phyloP scores from a whole-genome alignment of 2,113 vertebrate species.

The Cygnus buccinator region DNA sequence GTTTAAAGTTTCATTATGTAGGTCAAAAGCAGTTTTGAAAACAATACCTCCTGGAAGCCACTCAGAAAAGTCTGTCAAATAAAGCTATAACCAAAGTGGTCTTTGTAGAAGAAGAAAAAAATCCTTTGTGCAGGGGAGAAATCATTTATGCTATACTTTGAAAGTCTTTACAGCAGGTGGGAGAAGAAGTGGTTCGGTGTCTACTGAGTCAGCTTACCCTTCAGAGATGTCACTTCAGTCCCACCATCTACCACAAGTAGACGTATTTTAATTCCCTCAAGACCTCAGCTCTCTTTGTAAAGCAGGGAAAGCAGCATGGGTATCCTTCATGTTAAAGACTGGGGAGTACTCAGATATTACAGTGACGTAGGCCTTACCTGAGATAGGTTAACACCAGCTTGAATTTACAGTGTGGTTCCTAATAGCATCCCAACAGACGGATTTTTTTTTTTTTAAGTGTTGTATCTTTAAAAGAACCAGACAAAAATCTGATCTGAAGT shows the following conservation, averaged over 20 bases:
- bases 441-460: background rate
- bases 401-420: background rate
- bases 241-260: background rate
- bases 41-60: background rate
- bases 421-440: background rate
- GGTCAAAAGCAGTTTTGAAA: constrained; percentile 1
- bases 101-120: background rate
- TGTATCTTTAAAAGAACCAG: background rate
- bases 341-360: background rate
- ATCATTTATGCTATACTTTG: background rate
- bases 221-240: background rate
- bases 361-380: background rate
- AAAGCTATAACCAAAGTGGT: background rate
- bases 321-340: background rate
- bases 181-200: background rate
- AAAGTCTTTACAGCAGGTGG: background rate
- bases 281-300: background rate
- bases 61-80: background rate
- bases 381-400: background rate
- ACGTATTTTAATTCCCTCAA: fast-evolving
- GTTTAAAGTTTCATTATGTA: background rate
- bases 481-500: background rate
- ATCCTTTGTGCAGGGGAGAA: background rate
- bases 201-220: background rate
- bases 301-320: background rate